Evolutionary conservation across 2,113 vertebrate species (phyloP).

Genomic region (Toxotes chatareus): DNA sequence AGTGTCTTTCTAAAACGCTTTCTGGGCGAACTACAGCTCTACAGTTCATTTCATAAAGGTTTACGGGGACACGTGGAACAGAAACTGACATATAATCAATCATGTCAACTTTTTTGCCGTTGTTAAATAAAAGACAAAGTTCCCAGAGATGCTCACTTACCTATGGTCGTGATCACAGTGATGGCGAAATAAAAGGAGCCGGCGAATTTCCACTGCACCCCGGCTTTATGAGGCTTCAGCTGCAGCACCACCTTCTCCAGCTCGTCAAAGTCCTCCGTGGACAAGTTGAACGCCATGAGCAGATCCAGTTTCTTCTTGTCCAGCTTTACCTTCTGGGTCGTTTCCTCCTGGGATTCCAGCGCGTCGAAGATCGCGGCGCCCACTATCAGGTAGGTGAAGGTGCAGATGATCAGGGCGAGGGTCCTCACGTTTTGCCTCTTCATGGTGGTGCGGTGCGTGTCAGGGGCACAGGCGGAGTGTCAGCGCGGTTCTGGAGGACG

Average conservation of each 20-base stretch:
- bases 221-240: slow-evolving; percentile 95
- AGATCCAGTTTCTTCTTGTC: slow-evolving; percentile 84
- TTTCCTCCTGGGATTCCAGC: slow-evolving; percentile 91
- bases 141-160: slow-evolving; percentile 77
- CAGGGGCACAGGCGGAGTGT: slow-evolving; percentile 76
- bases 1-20: neutral
- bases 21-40: no score
- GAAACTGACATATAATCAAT: neutral
- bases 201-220: slow-evolving; percentile 94
- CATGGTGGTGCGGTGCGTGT: slow-evolving; percentile 83
- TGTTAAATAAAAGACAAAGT: slow-evolving; percentile 6
- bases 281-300: slow-evolving; percentile 90
- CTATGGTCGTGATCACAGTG: slow-evolving; percentile 97
- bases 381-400: slow-evolving; percentile 95
- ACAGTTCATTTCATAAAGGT: rapidly evolving
- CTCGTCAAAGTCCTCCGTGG: slow-evolving; percentile 85
- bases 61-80: neutral
- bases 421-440: slow-evolving; percentile 97
- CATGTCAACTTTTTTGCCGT: neutral
- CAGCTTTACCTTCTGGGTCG: slow-evolving; percentile 83
- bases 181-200: slow-evolving; percentile 98
- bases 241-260: slow-evolving; percentile 92
- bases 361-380: slow-evolving; percentile 95
- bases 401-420: slow-evolving; percentile 93
- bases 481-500: slow-evolving; percentile 81